A percentile compares a stretch with the other conserved stretches of the same genome.
phyloP scores from a whole-genome alignment of 2,797 vertebrate genomes.

The Molossus alvarezi region DNA sequence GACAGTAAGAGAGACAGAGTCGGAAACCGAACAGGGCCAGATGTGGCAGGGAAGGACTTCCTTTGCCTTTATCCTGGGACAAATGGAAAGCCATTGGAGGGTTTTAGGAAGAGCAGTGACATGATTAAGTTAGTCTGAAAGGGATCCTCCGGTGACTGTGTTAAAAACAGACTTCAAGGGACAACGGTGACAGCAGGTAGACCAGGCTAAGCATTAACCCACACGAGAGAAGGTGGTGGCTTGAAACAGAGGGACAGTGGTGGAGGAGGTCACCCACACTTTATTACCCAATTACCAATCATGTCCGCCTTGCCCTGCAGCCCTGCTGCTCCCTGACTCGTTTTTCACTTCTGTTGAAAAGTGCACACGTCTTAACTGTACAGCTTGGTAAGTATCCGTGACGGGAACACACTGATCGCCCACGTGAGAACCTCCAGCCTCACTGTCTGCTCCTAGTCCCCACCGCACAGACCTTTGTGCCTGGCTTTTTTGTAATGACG shows the following conservation, averaged over 20 bases:
- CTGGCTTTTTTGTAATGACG: not conserved
- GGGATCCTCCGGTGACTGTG: not conserved
- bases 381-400: not conserved
- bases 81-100: not conserved
- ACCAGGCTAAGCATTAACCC: not conserved
- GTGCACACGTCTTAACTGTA: not conserved
- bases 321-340: not conserved
- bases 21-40: not conserved
- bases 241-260: not conserved
- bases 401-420: not conserved
- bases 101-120: not conserved
- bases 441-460: not conserved
- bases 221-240: not conserved
- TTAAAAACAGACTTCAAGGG: constrained; percentile 5
- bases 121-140: not conserved
- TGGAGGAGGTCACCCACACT: not conserved
- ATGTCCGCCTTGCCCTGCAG: not conserved
- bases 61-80: not conserved
- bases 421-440: not conserved
- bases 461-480: not conserved
- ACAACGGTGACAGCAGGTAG: not conserved
- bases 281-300: not conserved
- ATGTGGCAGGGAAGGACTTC: not conserved
- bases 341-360: not conserved
- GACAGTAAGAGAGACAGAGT: not conserved